Conservation (phyloP, 2,797 vertebrate species). For the Pampus argenteus region DNA sequence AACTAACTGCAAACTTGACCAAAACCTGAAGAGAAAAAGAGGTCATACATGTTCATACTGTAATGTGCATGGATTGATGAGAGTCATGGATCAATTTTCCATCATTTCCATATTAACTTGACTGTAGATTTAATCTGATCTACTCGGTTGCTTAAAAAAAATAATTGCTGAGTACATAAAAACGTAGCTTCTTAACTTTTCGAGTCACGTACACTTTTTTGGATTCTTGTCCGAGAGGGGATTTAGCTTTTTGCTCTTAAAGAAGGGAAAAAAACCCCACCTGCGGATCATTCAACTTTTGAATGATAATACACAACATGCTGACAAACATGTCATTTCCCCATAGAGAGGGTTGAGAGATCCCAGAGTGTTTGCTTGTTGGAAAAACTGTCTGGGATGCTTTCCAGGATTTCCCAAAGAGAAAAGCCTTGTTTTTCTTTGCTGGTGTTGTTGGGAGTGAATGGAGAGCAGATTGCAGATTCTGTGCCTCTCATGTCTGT, state of each 20-base stretch:
- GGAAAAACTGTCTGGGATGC: conserved; percentile 78
- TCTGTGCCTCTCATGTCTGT: conserved; percentile 81
- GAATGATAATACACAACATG: conserved; percentile 52
- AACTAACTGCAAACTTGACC: background rate
- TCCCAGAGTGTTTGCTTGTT: conserved; percentile 76
- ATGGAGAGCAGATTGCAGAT: conserved; percentile 81
- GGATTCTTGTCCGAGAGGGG: conserved; percentile 32
- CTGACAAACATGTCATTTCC: conserved; percentile 68
- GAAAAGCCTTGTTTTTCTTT: conserved; percentile 77
- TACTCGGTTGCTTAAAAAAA: conserved; percentile 35
- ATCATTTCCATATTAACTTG: too few species aligned
- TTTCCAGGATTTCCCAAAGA: conserved; percentile 81
- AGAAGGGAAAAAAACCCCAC: conserved; percentile 21
- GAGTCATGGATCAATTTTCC: too few species aligned
- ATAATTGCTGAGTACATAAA: conserved; percentile 35
- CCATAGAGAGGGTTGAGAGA: conserved; percentile 55
- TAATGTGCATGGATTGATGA: background rate
- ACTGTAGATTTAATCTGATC: conserved; percentile 46
- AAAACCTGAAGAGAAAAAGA: background rate
- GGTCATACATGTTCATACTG: background rate
- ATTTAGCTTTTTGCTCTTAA: conserved; percentile 14
- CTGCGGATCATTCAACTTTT: conserved; percentile 60
- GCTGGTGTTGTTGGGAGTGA: conserved; percentile 77
- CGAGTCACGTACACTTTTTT: conserved; percentile 28
- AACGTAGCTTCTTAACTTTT: conserved; percentile 35